These are phyloP conservation scores for Orchestia grillus DNA, from an alignment of 1,140 invertebrate genomes.

Conservation along the genomic window DNA sequence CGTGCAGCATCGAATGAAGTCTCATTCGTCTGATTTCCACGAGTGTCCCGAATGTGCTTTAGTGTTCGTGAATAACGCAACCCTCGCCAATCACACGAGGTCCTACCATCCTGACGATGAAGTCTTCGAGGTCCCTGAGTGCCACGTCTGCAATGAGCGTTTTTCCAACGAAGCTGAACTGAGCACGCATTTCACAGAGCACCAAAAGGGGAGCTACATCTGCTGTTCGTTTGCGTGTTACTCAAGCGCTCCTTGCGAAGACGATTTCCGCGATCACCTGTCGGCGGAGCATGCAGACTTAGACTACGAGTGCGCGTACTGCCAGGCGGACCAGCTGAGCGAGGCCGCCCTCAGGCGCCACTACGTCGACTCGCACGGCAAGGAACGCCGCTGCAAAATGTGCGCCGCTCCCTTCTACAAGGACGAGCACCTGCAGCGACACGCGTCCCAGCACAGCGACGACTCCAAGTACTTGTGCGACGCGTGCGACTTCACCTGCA, in stretches of 20 bases:
- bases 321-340: background rate
- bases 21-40: background rate
- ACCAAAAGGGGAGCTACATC: background rate
- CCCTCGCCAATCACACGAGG: background rate
- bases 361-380: background rate
- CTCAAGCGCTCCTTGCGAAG: background rate
- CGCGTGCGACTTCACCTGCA: background rate
- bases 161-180: background rate
- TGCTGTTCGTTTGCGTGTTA: background rate
- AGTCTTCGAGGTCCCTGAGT: background rate
- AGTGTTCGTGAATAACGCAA: background rate
- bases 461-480: conserved; percentile 10
- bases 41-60: conserved; percentile 7
- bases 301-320: conserved; percentile 7
- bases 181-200: background rate
- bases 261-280: background rate
- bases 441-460: background rate
- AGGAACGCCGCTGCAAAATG: background rate
- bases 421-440: background rate
- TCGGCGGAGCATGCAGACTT: background rate
- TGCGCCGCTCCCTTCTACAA: background rate
- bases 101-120: conserved; percentile 28
- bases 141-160: background rate
- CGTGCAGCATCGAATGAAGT: conserved; percentile 40
- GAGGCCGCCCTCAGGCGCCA: background rate